A percentile compares a stretch with the other conserved stretches of the same genome.
phyloP scores from a whole-genome alignment of 2,113 vertebrate genomes.

The Stomatorhinus ivindoensis region DNA sequence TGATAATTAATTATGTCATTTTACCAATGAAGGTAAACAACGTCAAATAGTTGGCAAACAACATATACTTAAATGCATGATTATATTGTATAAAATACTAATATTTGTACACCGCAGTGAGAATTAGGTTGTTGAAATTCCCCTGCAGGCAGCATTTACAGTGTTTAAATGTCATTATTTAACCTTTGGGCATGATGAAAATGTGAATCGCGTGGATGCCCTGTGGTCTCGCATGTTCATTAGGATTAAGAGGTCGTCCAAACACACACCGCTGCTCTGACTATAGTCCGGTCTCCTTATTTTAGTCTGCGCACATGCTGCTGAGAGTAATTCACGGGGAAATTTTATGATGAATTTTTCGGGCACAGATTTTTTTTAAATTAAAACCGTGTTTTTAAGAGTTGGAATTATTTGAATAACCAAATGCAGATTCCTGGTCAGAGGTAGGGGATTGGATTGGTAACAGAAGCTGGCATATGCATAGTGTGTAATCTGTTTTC shows the following conservation, averaged over 20 bases:
- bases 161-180: neutral
- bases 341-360: neutral
- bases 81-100: slow-evolving; percentile 16
- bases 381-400: neutral
- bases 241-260: slow-evolving; percentile 20
- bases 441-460: neutral
- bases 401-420: neutral
- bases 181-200: neutral
- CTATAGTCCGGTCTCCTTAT: neutral
- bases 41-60: slow-evolving; percentile 40
- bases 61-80: slow-evolving; percentile 46
- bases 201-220: neutral
- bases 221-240: slow-evolving; percentile 8
- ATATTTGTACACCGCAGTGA: neutral
- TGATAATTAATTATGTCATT: slow-evolving; percentile 27
- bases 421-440: neutral
- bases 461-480: neutral
- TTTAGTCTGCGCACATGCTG: neutral
- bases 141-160: neutral
- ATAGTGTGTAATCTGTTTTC: too few species aligned
- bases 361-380: neutral
- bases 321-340: neutral
- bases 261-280: neutral
- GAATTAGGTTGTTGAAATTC: neutral
- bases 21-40: slow-evolving; percentile 28